These are phyloP conservation scores for Bruchidius siliquastri DNA, from an alignment of 2,888 invertebrate genomes.

Conservation along the genomic window DNA sequence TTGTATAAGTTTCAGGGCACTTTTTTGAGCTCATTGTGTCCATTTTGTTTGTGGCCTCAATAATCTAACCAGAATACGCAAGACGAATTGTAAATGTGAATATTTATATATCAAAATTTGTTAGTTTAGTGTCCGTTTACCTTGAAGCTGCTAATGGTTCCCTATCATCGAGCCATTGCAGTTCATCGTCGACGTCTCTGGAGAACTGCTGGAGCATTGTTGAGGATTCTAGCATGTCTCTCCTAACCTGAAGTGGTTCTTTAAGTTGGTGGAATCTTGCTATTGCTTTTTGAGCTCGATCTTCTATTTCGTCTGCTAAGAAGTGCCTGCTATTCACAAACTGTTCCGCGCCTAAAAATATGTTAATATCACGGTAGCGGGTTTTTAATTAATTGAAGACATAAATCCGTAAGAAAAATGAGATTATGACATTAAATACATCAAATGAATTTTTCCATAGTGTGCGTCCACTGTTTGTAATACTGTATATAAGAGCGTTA, in stretches of 20 bases:
- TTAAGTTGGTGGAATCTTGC: slow-evolving; percentile 59
- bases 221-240: slow-evolving; percentile 90
- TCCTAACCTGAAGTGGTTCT: slow-evolving; percentile 85
- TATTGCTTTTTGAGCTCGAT: slow-evolving; percentile 63
- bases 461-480: no score
- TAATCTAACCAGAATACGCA: no score
- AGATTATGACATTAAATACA: no score
- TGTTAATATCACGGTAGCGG: neutral
- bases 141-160: slow-evolving; percentile 65
- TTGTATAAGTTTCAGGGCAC: no score
- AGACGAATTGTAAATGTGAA: no score
- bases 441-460: no score
- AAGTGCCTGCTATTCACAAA: slow-evolving; percentile 81
- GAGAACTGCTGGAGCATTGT: slow-evolving; percentile 82
- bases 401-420: no score
- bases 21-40: no score
- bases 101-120: no score
- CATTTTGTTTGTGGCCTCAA: no score
- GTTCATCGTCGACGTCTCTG: slow-evolving; percentile 88
- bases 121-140: slow-evolving; percentile 52
- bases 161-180: slow-evolving; percentile 83
- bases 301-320: slow-evolving; percentile 80
- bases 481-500: no score
- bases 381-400: no score
- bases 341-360: slow-evolving; percentile 53